These are phyloP conservation scores for Phengaris alcon DNA, from an alignment of 2,888 invertebrate species.

Conservation along the genomic window DNA sequence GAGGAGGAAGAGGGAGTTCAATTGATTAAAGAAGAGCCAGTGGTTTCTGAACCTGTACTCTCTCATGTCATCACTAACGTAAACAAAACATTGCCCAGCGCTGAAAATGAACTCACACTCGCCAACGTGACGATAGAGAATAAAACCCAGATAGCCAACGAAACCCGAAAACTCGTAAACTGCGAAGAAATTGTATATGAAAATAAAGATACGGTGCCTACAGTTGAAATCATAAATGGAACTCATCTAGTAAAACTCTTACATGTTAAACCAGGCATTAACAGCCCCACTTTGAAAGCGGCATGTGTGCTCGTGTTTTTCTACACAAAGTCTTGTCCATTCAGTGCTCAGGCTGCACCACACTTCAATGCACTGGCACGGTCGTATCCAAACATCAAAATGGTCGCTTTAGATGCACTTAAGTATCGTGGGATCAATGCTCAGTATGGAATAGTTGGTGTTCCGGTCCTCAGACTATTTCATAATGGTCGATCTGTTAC, in stretches of 20 bases:
- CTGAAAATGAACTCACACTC: slow-evolving; percentile 69
- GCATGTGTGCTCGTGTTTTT: slow-evolving; percentile 90
- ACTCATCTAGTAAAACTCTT: slow-evolving; percentile 84
- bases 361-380: slow-evolving; percentile 93
- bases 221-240: slow-evolving; percentile 85
- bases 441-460: slow-evolving; percentile 93
- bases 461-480: slow-evolving; percentile 92
- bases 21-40: slow-evolving; percentile 50
- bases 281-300: slow-evolving; percentile 81
- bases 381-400: slow-evolving; percentile 90
- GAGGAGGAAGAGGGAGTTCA: slow-evolving; percentile 50
- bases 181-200: slow-evolving; percentile 67
- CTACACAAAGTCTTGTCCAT: slow-evolving; percentile 93
- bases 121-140: slow-evolving; percentile 66
- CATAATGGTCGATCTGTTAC: slow-evolving; percentile 92
- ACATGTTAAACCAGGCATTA: slow-evolving; percentile 82
- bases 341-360: slow-evolving; percentile 93
- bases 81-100: slow-evolving; percentile 59
- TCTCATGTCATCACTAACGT: slow-evolving; percentile 63
- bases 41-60: slow-evolving; percentile 67
- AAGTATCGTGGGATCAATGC: slow-evolving; percentile 91
- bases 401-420: slow-evolving; percentile 94
- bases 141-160: slow-evolving; percentile 57
- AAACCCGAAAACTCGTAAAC: slow-evolving; percentile 67
- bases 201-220: slow-evolving; percentile 57